Conservation (phyloP, 1,140 invertebrate genomes). For the Rhynchophorus ferrugineus region DNA sequence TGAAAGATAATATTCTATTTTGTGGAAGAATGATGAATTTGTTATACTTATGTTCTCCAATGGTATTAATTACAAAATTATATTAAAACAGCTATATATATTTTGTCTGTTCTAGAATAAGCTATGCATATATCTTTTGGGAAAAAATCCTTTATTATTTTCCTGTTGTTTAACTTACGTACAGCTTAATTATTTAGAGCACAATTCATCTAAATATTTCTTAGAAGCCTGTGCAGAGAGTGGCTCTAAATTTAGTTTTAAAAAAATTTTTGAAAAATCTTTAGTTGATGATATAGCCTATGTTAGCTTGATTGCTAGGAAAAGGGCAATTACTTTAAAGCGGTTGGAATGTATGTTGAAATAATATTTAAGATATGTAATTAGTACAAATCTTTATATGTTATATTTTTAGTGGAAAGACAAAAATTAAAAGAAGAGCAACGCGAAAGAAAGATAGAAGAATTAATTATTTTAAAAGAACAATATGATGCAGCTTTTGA, state of each 20-base stretch:
- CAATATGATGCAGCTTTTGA: constrained; percentile 32
- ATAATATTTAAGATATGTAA: not conserved
- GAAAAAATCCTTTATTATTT: constrained; percentile 28
- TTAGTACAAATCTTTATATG: not conserved
- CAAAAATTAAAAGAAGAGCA: constrained; percentile 24
- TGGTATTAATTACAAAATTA: no score
- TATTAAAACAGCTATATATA: no score
- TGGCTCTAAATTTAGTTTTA: constrained; percentile 30
- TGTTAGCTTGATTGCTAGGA: constrained; percentile 29
- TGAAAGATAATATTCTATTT: constrained; percentile 33
- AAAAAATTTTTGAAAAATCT: constrained; percentile 16
- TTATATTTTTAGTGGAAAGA: constrained; percentile 31
- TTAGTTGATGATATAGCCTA: constrained; percentile 22
- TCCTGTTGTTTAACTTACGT: constrained; percentile 34
- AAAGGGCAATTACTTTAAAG: constrained; percentile 30
- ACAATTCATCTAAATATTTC: constrained; percentile 30
- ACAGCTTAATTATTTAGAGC: constrained; percentile 27
- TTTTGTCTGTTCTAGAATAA: constrained; percentile 33
- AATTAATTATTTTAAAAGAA: constrained; percentile 29
- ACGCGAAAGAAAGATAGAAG: constrained; percentile 29
- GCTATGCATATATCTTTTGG: constrained; percentile 31
- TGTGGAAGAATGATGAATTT: constrained; percentile 38
- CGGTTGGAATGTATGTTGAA: constrained; percentile 33
- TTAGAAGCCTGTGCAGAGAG: constrained; percentile 31
- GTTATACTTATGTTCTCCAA: constrained; percentile 33